phyloP scores from a whole-genome alignment of 2,797 vertebrate species.

The Holocentrus rufus region DNA sequence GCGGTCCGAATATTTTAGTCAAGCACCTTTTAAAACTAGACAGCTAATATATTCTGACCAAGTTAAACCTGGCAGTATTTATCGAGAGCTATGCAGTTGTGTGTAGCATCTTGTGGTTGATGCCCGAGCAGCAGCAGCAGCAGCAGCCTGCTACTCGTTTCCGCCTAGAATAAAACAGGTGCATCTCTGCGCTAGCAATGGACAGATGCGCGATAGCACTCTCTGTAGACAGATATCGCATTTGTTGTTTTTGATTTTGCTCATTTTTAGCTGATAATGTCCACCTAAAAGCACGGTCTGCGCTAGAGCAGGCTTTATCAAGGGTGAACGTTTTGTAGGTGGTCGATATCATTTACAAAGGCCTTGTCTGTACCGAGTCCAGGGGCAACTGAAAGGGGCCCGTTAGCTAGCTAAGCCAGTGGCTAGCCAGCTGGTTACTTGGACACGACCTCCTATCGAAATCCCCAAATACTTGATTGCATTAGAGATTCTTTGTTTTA shows the following conservation, averaged over 20 bases:
- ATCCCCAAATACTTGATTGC: neutral
- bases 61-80: slow-evolving; percentile 12
- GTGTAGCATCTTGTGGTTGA: slow-evolving; percentile 6
- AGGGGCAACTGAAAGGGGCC: slow-evolving; percentile 57
- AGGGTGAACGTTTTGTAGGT: slow-evolving; percentile 52
- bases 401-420: slow-evolving; percentile 50
- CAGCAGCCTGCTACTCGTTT: slow-evolving; percentile 29
- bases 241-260: neutral
- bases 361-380: slow-evolving; percentile 49
- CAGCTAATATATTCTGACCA: too few relatives aligned
- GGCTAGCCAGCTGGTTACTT: neutral
- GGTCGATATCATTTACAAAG: slow-evolving; percentile 52
- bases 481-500: neutral
- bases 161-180: slow-evolving; percentile 79
- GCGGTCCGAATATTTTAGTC: neutral
- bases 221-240: neutral
- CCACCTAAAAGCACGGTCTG: accelerated
- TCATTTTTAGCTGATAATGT: neutral
- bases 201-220: slow-evolving; percentile 20
- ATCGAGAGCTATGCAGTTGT: slow-evolving; percentile 22
- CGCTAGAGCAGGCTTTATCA: slow-evolving; percentile 39
- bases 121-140: slow-evolving; percentile 38
- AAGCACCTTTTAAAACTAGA: neutral
- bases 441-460: neutral
- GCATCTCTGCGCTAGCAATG: slow-evolving; percentile 67